Evolutionary conservation across 53 echinoderm and acorn worm genomes (phyloP), one percentile per base, ranked within the genome.

Genomic region (Temnopleurus reevesii): DNA sequence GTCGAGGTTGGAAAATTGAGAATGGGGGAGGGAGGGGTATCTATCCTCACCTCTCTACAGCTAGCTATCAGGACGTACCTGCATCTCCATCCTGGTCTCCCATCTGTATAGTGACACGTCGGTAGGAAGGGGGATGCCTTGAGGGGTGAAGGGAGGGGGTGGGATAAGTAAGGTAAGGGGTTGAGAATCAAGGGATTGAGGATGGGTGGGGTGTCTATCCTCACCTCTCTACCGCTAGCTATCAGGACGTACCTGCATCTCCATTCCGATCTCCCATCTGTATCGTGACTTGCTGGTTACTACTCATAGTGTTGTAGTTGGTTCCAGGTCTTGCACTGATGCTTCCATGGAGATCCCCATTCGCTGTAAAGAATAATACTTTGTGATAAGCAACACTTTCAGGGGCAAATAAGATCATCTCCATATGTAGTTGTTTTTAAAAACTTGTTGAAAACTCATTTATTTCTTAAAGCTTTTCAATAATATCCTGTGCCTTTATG

Each of bases 301-400:
- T 45, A 17, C 53, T 46, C 12, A 66, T 66, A n/a, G 65, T 30
- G 66, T 87, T 49, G 47, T 87, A 87, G 45, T 49, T 71, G 23
- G 88, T 53, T 49, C 66, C 65, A 7, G 66, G 28, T 46, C 21
- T 44, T 17, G 59, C 46, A 13, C 44, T 60, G 59, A 86, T 86
- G 86, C 86, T 86, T 30, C 88, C 53, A 66, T 66, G 88, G 18
- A 87, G 88, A 38, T 66, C 71, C 4, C 66, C 88, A 87, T 87
- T 87, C 17, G 34, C 88, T 66, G 53, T 2, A 38, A n/a, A 41
- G 41, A 23, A 71, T 71, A n/a, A 13, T 19, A 71, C 8, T n/a
- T n/a, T n/a, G n/a, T n/a, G n/a, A n/a, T n/a, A n/a, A n/a, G n/a
- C n/a, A n/a, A n/a, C n/a, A n/a, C n/a, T n/a, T n/a, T n/a, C n/a